Base-by-base conservation (phyloP, 2,113 vertebrate species). In the Triplophysa siluroides region DNA sequence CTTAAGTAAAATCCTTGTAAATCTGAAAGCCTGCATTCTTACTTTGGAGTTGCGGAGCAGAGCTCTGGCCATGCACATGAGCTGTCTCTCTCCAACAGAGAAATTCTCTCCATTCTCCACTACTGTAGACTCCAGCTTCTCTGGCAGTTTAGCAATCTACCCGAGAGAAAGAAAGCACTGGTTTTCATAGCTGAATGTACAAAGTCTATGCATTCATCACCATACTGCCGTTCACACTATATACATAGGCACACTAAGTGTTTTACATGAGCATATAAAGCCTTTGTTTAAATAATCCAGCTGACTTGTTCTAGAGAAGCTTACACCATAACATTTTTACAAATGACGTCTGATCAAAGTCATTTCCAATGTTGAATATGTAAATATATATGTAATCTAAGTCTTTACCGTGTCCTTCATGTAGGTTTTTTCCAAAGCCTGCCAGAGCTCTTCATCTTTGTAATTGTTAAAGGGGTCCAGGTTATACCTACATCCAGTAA, bases 61-160 rank as follows among this genome's bases (percentile, higher is more conserved):
- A 0, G 92, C 92, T 89, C 93, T 87, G 45, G 94, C 94, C 94
- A 95, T 92, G 74, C 94, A 96, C 47, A 94, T 90, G 29, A 95
- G 89, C 83, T 95, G 94, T 60, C 88, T 87, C 86, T 95, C 90
- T 60, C 91, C 94, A 0, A 94, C 93, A 21, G 95, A 96, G 88
- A 95, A 95, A 85, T 95, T 95, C 77, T 95, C 92, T 70, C 93
- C 92, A 47, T 94, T 95, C 87, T 94, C 93, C 83, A 81, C 77
- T 8, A 96, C 92, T 33, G 78, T 71, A 21, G 92, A 88, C 45
- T 92, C 71, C 24, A 94, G 90, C 79, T 90, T 91, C 85, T 81
- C 86, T 4, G 94, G 92, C 23, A 95, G 86, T 71, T 84, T 90
- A 70, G 87, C 88, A 80, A 95, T 89, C 94, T 95, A 56, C 0